Base-by-base conservation (phyloP, 1,140 invertebrate genomes). In the Heliconius eleuchia region DNA sequence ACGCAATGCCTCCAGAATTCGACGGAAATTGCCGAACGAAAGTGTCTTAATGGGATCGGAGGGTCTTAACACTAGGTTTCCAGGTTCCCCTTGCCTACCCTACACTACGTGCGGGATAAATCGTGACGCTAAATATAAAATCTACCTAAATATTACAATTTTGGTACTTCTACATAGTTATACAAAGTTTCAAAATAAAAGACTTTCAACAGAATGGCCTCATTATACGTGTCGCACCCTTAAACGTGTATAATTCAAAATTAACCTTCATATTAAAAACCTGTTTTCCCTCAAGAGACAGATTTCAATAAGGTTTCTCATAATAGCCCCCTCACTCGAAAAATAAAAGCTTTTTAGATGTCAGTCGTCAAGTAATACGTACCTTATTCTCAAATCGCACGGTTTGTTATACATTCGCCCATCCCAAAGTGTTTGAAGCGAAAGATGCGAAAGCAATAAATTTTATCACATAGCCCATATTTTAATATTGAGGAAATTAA, bases 251-350 rank as follows among this genome's bases (percentile, higher is more conserved):
- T 27, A 66, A 66, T 11, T 66, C 57, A 27, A 30, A 23, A 23
- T 23, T 66, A 66, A 16, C 13, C 60, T 6, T 30, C 27, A 27
- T 30, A 30, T 30, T 27, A 66, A 66, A 66, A 13, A 30, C 23
- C 37, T 66, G 60, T 27, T 75, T 79, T 79, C 66, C 42, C 39
- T 57, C 46, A 60, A 73, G 60, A 75, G 71, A 71, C 57, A 60
- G n/a, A 73, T 79, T 77, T 74, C 75, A 77, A 82, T 76, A 82
- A 80, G 55, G 75, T 74, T 39, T 80, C 70, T 75, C 66, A 80
- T 82, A 80, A 82, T 80, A 77, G 77, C 75, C 78, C 55, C 73
- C 71, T 42, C 23, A 60, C n/a, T 74, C 72, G 42, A 71, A 79
- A 74, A 79, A 74, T 80, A 79, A 80, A 80, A 79, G 81, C 66